These are phyloP conservation scores for Melinaea menophilus DNA, from an alignment of 2,888 invertebrate genomes.

Conservation along the genomic window DNA sequence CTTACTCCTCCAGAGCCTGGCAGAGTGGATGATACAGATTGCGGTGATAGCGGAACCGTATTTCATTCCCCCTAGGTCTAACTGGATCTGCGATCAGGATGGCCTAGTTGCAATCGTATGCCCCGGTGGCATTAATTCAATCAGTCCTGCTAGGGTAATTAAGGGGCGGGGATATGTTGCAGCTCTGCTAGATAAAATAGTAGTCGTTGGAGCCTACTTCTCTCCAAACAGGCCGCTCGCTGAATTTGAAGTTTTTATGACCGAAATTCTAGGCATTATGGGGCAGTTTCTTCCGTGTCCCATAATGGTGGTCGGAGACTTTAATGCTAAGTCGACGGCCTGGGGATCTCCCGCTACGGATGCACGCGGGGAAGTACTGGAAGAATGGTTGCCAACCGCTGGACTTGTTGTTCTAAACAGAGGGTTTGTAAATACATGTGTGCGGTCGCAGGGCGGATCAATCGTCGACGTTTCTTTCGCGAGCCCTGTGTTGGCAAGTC, in stretches of 20 bases:
- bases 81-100: too few species aligned
- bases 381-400: constrained; percentile 22
- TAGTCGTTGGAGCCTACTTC: constrained; percentile 29
- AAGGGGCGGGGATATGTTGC: constrained; percentile 26
- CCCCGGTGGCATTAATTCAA: too few species aligned
- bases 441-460: constrained; percentile 31
- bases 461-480: constrained; percentile 31
- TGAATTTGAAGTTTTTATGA: constrained; percentile 30
- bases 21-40: too few species aligned
- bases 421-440: constrained; percentile 29
- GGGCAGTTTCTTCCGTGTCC: not conserved
- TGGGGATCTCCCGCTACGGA: constrained; percentile 28
- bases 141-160: not conserved
- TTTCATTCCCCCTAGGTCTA: too few species aligned
- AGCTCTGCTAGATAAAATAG: constrained; percentile 5
- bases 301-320: constrained; percentile 20
- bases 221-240: constrained; percentile 29
- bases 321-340: constrained; percentile 28
- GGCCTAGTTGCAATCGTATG: too few species aligned
- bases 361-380: constrained; percentile 22
- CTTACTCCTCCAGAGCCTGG: too few species aligned
- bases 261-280: not conserved
- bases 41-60: too few species aligned
- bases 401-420: constrained; percentile 23
- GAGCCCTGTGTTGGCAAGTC: constrained; percentile 14